Evolutionary conservation across 2,113 vertebrate genomes (phyloP).

Genomic region (Ahaetulla prasina): DNA sequence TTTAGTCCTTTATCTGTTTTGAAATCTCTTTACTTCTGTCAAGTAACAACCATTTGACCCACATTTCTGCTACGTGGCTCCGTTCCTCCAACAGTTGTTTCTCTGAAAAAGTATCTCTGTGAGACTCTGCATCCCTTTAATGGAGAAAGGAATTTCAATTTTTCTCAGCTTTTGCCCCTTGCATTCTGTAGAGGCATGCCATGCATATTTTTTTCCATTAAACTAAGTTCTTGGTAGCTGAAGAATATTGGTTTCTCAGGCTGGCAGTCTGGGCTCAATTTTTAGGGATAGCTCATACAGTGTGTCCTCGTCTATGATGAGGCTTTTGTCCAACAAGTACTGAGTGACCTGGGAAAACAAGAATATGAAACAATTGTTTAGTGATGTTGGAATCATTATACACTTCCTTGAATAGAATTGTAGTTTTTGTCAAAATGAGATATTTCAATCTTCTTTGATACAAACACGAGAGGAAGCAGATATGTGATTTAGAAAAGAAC

Average conservation of each 20-base stretch:
- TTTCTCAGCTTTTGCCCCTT: constrained; percentile 11
- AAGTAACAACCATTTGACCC: constrained; percentile 30
- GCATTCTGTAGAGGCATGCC: constrained; percentile 42
- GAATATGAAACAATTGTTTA: not conserved
- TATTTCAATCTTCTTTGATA: not conserved
- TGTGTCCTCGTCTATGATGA: constrained; percentile 95
- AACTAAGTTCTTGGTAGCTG: constrained; percentile 35
- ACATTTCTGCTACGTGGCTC: constrained; percentile 26
- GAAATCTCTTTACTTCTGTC: constrained; percentile 22
- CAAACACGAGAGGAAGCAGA: not conserved
- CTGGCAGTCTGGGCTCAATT: constrained; percentile 93
- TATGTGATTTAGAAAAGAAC: not conserved
- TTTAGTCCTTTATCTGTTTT: constrained; percentile 17
- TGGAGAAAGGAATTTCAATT: constrained; percentile 47
- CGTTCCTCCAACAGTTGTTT: constrained; percentile 39
- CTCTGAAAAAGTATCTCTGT: constrained; percentile 49
- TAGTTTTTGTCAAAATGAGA: not conserved
- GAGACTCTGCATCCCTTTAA: constrained; percentile 40
- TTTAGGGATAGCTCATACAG: constrained; percentile 95
- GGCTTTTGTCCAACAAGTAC: constrained; percentile 91
- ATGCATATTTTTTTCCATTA: constrained; percentile 44
- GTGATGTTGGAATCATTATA: not conserved
- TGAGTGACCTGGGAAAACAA: constrained; percentile 82
- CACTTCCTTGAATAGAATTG: not conserved
- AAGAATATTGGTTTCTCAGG: constrained; percentile 73